Evolutionary conservation across 37 sponge, comb jelly and placozoan genomes (phyloP).

Genomic region (Aplysina aerophoba): DNA sequence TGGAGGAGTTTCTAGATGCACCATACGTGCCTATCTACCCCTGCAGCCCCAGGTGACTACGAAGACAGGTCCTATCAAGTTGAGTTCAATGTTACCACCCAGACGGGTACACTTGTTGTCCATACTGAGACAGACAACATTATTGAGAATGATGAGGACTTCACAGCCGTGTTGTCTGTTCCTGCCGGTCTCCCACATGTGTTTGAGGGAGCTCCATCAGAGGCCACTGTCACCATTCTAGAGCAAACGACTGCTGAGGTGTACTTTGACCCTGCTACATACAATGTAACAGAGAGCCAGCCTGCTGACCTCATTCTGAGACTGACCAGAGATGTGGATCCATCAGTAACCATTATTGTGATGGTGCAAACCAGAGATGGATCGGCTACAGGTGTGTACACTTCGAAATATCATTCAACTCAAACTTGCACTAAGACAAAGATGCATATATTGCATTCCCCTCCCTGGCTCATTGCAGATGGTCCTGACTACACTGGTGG

Average conservation of each 20-base stretch:
- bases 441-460: no score
- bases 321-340: no score
- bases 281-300: neutral
- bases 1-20: no score
- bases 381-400: no score
- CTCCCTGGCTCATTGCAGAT: neutral
- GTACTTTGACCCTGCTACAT: slow-evolving; percentile 14
- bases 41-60: neutral
- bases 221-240: slow-evolving; percentile 10
- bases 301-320: no score
- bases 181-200: neutral
- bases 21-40: no score
- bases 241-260: neutral
- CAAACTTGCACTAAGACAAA: no score
- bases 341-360: no score
- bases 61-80: neutral
- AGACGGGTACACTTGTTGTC: slow-evolving; percentile 17
- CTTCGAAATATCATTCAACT: no score
- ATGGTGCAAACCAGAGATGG: no score
- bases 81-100: neutral
- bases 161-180: neutral
- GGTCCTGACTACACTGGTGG: slow-evolving; percentile 2
- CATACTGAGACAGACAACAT: no score
- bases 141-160: no score
- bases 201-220: neutral